These are phyloP conservation scores for Colletes collaris DNA, from an alignment of 2,888 invertebrate genomes.

Conservation along the genomic window DNA sequence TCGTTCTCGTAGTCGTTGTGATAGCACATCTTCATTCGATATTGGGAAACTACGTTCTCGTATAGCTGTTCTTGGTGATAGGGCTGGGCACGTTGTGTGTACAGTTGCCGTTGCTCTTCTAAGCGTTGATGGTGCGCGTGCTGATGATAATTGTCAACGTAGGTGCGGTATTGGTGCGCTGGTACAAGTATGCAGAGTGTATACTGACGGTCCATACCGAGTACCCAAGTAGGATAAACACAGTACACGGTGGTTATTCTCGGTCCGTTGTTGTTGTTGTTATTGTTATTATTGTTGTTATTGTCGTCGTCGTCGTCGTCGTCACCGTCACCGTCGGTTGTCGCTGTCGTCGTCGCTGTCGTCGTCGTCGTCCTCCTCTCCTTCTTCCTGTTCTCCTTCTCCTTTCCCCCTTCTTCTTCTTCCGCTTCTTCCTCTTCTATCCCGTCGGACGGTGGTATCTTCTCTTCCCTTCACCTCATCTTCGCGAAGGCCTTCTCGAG, in stretches of 20 bases:
- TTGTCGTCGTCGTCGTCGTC: conserved; percentile 25
- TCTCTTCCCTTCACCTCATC: conserved; percentile 78
- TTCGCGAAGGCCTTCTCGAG: conserved; percentile 82
- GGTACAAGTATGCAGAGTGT: conserved; percentile 82
- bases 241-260: conserved; percentile 41
- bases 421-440: conserved; percentile 51
- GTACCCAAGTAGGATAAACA: conserved; percentile 66
- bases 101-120: conserved; percentile 56
- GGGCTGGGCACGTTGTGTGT: conserved; percentile 50
- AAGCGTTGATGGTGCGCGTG: conserved; percentile 67
- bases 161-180: conserved; percentile 81
- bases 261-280: conserved; percentile 47
- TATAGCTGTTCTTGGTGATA: conserved; percentile 77
- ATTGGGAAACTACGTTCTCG: conserved; percentile 81
- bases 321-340: conserved; percentile 19
- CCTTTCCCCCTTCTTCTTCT: conserved; percentile 48
- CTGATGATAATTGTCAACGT: conserved; percentile 78
- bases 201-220: conserved; percentile 83
- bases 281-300: conserved; percentile 43
- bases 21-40: conserved; percentile 82
- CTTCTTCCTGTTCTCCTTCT: conserved; percentile 44
- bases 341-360: conserved; percentile 25
- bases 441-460: conserved; percentile 58
- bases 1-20: conserved; percentile 82
- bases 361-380: conserved; percentile 29